These are phyloP conservation scores for Psittacula echo DNA, from an alignment of 2,797 vertebrate species.

Conservation along the genomic window DNA sequence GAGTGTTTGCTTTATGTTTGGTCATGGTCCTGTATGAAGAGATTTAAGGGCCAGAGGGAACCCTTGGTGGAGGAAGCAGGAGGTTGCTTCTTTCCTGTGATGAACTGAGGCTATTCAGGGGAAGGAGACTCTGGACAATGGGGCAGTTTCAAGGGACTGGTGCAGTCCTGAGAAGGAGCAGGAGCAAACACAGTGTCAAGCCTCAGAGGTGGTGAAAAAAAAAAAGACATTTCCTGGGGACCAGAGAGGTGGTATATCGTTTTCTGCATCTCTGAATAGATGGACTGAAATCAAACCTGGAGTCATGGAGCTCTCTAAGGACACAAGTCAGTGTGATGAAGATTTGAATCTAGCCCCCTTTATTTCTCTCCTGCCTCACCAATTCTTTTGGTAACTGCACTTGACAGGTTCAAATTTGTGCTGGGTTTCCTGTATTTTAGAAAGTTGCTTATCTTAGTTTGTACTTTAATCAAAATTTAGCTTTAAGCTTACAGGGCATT, in stretches of 20 bases:
- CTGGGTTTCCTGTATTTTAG: not conserved
- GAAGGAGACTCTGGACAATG: not conserved
- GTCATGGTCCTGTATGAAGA: not conserved
- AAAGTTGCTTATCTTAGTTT: not conserved
- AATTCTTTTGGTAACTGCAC: not conserved
- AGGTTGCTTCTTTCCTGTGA: not conserved
- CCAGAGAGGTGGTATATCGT: accelerated
- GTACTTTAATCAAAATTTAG: not conserved
- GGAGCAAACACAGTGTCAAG: not conserved
- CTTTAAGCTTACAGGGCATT: not conserved
- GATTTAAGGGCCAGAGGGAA: not conserved
- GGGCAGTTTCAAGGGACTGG: not conserved
- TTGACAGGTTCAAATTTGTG: not conserved
- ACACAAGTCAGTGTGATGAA: not conserved
- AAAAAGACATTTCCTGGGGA: not conserved
- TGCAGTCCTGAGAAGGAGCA: not conserved
- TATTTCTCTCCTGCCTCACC: not conserved
- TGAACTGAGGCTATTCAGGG: not conserved
- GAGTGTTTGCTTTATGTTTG: not conserved
- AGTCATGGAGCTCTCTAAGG: not conserved
- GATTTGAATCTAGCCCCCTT: not conserved
- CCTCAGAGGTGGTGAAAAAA: not conserved
- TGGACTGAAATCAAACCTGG: not conserved
- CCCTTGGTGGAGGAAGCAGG: not conserved
- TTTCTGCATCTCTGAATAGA: not conserved